Evolutionary conservation across 2,797 vertebrate genomes (phyloP).

Genomic region (Clarias laeviceps): DNA sequence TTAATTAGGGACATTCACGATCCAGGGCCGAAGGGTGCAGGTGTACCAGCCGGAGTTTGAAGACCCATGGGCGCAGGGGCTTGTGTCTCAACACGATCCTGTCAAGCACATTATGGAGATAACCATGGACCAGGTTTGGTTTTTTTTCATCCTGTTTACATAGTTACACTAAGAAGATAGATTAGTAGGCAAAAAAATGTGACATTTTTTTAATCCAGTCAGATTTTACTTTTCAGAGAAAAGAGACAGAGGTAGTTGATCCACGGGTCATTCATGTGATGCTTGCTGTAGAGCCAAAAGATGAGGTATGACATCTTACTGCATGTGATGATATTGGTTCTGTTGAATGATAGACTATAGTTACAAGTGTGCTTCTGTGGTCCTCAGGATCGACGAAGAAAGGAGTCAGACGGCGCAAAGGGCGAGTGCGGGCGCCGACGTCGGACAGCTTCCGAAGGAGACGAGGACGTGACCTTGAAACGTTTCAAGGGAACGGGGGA

Average conservation of each 20-base stretch:
- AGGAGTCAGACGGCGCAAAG: slow-evolving; percentile 75
- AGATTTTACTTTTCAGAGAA: slow-evolving; percentile 71
- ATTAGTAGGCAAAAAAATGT: not conserved
- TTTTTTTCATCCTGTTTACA: not conserved
- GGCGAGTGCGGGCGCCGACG: slow-evolving; percentile 85
- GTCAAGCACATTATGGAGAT: slow-evolving; percentile 95
- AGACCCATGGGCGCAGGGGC: slow-evolving; percentile 85
- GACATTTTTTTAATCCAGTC: not conserved
- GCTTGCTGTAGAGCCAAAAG: slow-evolving; percentile 76
- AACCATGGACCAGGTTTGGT: slow-evolving; percentile 85
- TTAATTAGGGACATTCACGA: slow-evolving; percentile 86
- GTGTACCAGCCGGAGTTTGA: slow-evolving; percentile 95
- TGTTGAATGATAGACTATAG: not conserved
- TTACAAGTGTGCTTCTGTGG: not conserved
- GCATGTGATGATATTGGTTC: not conserved
- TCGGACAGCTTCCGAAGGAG: slow-evolving; percentile 86
- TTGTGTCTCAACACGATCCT: slow-evolving; percentile 92
- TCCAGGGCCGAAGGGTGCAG: slow-evolving; percentile 92
- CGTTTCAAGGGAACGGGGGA: slow-evolving; percentile 88
- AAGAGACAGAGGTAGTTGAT: slow-evolving; percentile 91
- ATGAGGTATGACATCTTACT: slow-evolving; percentile 78
- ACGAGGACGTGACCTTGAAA: slow-evolving; percentile 90
- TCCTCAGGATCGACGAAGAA: slow-evolving; percentile 63
- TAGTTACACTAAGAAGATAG: not conserved
- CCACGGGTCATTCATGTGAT: slow-evolving; percentile 94